Percentiles rank a stretch among this genome's conserved stretches.
These are phyloP conservation scores for Asbolus verrucosus DNA, from an alignment of 1,140 invertebrate genomes.

Conservation along the genomic window DNA sequence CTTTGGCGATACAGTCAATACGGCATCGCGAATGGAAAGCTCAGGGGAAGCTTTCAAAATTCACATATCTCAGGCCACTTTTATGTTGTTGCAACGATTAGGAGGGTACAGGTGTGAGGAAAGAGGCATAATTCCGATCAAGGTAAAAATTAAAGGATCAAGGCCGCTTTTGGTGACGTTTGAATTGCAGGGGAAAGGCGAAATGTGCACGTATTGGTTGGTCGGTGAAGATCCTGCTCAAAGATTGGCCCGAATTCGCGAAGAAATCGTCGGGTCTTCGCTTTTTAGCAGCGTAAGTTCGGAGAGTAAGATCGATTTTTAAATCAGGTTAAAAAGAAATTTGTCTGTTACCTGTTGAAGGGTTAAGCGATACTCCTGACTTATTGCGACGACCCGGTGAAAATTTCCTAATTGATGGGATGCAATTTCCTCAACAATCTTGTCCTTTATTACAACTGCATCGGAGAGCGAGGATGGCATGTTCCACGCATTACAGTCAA, in stretches of 20 bases:
- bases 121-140: conserved; percentile 77
- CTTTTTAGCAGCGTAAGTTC: conserved; percentile 62
- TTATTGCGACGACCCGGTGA: conserved; percentile 55
- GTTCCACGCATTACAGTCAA: conserved; percentile 54
- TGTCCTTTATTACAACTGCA: conserved; percentile 58
- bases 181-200: conserved; percentile 75
- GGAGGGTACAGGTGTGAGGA: conserved; percentile 78
- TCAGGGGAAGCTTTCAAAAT: conserved; percentile 78
- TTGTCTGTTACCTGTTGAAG: conserved; percentile 50
- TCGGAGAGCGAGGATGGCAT: conserved; percentile 58
- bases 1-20: conserved; percentile 90
- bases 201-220: conserved; percentile 83
- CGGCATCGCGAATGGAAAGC: conserved; percentile 78
- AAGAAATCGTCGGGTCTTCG: conserved; percentile 61
- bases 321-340: conserved; percentile 2
- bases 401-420: conserved; percentile 28
- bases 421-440: conserved; percentile 44
- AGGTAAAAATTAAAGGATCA: too few relatives aligned
- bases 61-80: conserved; percentile 78
- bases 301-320: conserved; percentile 57
- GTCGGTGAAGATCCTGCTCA: conserved; percentile 70
- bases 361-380: conserved; percentile 62
- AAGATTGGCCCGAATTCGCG: conserved; percentile 59
- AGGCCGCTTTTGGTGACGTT: conserved; percentile 14
- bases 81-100: conserved; percentile 73